Base-by-base conservation (phyloP, 2,113 vertebrate genomes). In the Brachyistius frenatus region DNA sequence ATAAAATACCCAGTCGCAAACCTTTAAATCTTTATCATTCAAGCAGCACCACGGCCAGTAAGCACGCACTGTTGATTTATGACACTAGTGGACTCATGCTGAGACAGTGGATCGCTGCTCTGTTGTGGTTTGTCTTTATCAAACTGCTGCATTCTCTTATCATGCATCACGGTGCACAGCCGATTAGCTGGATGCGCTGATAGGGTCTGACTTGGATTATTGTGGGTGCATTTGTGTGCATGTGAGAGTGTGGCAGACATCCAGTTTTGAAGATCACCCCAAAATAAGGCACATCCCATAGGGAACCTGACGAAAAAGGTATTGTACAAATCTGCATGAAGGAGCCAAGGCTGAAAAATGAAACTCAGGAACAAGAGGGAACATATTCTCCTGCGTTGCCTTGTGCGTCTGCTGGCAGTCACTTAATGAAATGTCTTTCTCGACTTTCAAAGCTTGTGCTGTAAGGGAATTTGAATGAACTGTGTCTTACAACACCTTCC, bases 21-120 rank as follows among this genome's bases (percentile, higher is more conserved):
- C 54, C 53, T 85, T 53, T 55, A 75, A 57, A 61, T 76, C 68
- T 56, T 86, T 84, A 86, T 88, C 70, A 72, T 75, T 74, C 72
- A 67, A 61, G 73, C 50, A 32, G 73, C 63, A 55, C 52, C 35
- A 71, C 49, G 52, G 53, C 52, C 35, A 49, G 63, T 72, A 76
- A 83, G 87, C 67, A 81, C 53, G 15, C 36, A 0, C 52, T 75
- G 81, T 74, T 76, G 73, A 90, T 93, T 93, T 77, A 86, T 67
- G 66, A 80, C 69, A 84, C 15, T 47, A 56, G 63, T 13, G 46
- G 53, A 39, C 31, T 71, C 31, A 30, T 75, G 62, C 64, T 58
- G 37, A 85, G 62, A 64, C 66, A 44, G 66, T 61, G 82, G 80
- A 5, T 32, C 46, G 32, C 55, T 5, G 23, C 60, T 70, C 49